phyloP scores from a whole-genome alignment of 2,797 vertebrate genomes.

The Eulemur rubriventer region DNA sequence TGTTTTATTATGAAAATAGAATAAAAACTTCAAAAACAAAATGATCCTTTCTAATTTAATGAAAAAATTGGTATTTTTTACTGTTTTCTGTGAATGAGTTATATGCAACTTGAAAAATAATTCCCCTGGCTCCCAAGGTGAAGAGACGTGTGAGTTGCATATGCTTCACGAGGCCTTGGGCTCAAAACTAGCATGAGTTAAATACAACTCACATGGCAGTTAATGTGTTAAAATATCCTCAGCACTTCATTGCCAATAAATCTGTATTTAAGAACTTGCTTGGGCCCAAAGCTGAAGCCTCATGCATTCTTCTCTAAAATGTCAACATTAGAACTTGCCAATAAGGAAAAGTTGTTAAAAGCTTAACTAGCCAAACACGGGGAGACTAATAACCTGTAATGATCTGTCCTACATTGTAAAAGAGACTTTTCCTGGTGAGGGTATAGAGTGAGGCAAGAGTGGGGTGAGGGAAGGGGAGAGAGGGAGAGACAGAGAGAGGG shows the following conservation, averaged over 20 bases:
- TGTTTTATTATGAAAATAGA: no score
- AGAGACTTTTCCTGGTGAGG: not conserved
- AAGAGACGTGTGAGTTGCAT: no score
- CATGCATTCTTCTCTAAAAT: not conserved
- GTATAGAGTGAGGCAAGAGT: not conserved
- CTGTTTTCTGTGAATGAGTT: no score
- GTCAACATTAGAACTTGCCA: not conserved
- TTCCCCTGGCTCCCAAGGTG: no score
- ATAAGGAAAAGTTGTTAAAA: not conserved
- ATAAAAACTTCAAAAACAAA: no score
- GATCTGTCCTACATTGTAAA: not conserved
- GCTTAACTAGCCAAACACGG: not conserved
- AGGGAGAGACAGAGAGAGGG: not conserved
- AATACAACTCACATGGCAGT: no score
- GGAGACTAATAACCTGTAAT: not conserved
- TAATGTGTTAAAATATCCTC: not conserved
- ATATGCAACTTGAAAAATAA: no score
- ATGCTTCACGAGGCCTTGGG: no score
- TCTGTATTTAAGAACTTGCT: not conserved
- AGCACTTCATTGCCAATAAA: not conserved
- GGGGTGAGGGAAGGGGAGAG: accelerated
- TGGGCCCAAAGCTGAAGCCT: not conserved
- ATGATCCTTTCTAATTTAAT: no score
- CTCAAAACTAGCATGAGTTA: no score
- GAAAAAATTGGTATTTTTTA: no score